Base-by-base conservation (phyloP, 2,888 invertebrate genomes). In the Spilarctia lutea region DNA sequence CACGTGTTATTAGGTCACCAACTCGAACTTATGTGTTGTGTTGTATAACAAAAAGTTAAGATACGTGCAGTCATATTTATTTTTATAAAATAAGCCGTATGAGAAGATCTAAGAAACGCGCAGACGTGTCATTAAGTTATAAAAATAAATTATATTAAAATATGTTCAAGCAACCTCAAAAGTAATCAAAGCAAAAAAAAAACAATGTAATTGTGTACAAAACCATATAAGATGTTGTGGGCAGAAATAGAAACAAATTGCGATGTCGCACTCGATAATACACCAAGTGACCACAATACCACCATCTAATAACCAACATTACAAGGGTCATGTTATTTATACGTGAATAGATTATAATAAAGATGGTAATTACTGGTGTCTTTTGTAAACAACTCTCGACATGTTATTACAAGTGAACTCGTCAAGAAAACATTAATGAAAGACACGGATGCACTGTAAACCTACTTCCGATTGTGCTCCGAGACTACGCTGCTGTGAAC, bases 191-290 rank as follows among this genome's bases (percentile, higher is more conserved):
- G 77, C 83, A 76, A 83, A 86, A 83, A 86, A 48, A 89, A 88
- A 89, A 87, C 83, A 88, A 88, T 89, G 87, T 93, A 92, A 93
- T 94, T 93, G 89, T 88, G 87, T 79, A 85, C 81, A 86, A 85
- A 83, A 90, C 91, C 91, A 91, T 92, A 92, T 91, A 89, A 85
- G 86, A 88, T 85, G 84, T 86, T 88, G 89, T 86, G 89, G 81
- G 88, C 89, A 92, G 88, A 92, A 91, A 91, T 91, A 92, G 91
- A 92, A 92, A 91, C 90, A 91, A 91, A 91, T 92, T 91, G 89
- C 88, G 82, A 88, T 91, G 92, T 94, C 92, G 90, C 90, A 89
- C 83, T 86, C 88, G 90, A 91, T 92, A 92, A 92, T 89, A 86
- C 84, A 83, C 77, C 79, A 76, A 75, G 85, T 84, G 85, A 93